Evolutionary conservation across 2,797 vertebrate species (phyloP).

Genomic region (Thaleichthys pacificus): DNA sequence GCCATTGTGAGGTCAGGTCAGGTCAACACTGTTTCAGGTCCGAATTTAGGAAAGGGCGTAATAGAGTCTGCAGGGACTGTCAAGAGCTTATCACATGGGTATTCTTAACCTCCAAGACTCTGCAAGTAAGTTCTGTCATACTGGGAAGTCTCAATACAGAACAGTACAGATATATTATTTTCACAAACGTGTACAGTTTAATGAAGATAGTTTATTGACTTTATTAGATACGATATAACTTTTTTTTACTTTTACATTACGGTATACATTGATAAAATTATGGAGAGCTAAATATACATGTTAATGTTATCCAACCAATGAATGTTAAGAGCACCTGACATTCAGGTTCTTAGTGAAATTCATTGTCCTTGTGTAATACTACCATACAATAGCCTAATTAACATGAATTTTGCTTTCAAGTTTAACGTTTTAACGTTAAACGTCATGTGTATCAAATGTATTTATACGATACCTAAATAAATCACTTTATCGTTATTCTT

Average conservation of each 20-base stretch:
- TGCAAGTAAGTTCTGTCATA: too few species aligned
- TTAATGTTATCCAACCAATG: neutral
- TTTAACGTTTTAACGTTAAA: constrained; percentile 3
- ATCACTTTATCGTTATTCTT: neutral
- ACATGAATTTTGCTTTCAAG: neutral
- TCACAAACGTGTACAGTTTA: too few species aligned
- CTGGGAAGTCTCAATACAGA: too few species aligned
- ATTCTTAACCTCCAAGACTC: too few species aligned
- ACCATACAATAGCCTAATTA: neutral
- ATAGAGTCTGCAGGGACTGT: too few species aligned
- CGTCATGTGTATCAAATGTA: constrained; percentile 33
- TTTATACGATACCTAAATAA: constrained; percentile 21
- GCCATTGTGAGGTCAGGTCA: too few species aligned
- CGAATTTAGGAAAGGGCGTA: too few species aligned
- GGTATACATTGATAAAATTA: neutral
- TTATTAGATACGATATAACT: too few species aligned
- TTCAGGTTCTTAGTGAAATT: constrained; percentile 10
- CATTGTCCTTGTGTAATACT: neutral
- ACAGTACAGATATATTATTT: too few species aligned
- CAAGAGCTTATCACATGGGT: too few species aligned
- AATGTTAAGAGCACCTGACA: neutral
- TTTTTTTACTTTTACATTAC: neutral
- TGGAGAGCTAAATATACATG: neutral
- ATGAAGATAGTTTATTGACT: too few species aligned
- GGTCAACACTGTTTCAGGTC: too few species aligned